Percentiles rank a stretch among this genome's conserved stretches.
phyloP scores from a whole-genome alignment of 2,888 invertebrate genomes.

The Nomada goodeniana region DNA sequence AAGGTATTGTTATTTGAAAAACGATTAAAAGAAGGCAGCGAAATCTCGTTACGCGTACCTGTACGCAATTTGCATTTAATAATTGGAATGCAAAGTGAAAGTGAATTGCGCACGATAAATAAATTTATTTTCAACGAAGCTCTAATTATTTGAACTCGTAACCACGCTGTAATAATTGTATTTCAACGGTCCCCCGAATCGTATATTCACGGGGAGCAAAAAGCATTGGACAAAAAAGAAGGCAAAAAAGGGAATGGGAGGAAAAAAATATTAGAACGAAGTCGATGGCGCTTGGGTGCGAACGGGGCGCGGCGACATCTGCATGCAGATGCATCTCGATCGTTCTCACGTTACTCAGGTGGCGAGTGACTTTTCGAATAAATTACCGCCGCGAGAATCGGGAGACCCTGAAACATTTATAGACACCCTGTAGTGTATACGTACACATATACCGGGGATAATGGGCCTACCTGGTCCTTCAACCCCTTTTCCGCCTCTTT shows the following conservation, averaged over 20 bases:
- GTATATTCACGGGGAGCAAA: background rate
- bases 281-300: constrained; percentile 61
- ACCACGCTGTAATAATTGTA: too few species aligned
- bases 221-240: background rate
- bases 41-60: too few species aligned
- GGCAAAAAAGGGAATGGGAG: background rate
- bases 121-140: too few species aligned
- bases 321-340: constrained; percentile 73
- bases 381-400: constrained; percentile 73
- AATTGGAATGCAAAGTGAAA: too few species aligned
- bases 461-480: constrained; percentile 77
- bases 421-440: constrained; percentile 73
- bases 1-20: too few species aligned
- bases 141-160: too few species aligned
- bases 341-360: constrained; percentile 80
- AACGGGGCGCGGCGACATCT: constrained; percentile 69
- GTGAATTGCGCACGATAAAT: too few species aligned
- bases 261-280: constrained; percentile 35
- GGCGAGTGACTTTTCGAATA: constrained; percentile 78
- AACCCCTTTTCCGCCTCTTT: constrained; percentile 72
- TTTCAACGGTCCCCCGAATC: constrained; percentile 13
- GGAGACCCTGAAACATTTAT: constrained; percentile 72
- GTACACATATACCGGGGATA: constrained; percentile 72
- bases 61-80: too few species aligned
- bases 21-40: too few species aligned